Percentiles rank a stretch among this genome's conserved stretches.
Evolutionary conservation across 2,888 invertebrate genomes (phyloP).

Genomic region (Stomorhina lunata): DNA sequence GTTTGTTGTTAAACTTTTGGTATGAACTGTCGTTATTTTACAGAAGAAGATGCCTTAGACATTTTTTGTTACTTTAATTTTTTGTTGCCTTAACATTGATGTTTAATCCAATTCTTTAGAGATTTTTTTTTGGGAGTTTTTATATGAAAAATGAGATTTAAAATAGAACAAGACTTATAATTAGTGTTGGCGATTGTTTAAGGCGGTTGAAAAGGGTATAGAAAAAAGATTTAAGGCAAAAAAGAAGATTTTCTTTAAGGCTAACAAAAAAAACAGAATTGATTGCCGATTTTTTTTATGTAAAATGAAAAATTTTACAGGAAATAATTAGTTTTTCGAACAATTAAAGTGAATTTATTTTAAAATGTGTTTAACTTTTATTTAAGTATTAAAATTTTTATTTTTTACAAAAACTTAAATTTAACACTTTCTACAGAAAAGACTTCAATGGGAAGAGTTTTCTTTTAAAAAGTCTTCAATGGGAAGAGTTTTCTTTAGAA

Average conservation of each 20-base stretch:
- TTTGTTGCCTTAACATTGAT: not conserved
- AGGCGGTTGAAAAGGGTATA: not conserved
- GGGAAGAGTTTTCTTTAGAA: no score
- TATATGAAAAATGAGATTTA: conserved; percentile 47
- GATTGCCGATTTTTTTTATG: not conserved
- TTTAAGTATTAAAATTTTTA: not conserved
- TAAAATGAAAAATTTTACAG: not conserved
- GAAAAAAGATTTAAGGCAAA: not conserved
- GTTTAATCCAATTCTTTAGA: conserved; percentile 18
- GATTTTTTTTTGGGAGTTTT: conserved; percentile 16
- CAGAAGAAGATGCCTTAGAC: conserved; percentile 27
- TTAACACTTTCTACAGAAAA: no score
- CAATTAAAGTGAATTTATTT: conserved; percentile 3
- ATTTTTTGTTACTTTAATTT: conserved; percentile 17
- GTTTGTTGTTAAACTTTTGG: conserved; percentile 43
- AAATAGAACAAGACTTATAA: conserved; percentile 63
- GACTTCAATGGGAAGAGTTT: no score
- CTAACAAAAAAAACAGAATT: not conserved
- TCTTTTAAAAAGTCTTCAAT: no score
- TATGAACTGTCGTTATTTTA: no score
- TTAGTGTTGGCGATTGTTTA: conserved; percentile 46
- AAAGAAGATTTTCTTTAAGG: not conserved
- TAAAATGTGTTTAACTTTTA: not conserved
- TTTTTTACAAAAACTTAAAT: no score
- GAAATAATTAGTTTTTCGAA: no score